Percentiles rank a stretch among this genome's conserved stretches.
phyloP scores from a whole-genome alignment of 2,113 vertebrate species.

The Microcebus lehilahytsara region DNA sequence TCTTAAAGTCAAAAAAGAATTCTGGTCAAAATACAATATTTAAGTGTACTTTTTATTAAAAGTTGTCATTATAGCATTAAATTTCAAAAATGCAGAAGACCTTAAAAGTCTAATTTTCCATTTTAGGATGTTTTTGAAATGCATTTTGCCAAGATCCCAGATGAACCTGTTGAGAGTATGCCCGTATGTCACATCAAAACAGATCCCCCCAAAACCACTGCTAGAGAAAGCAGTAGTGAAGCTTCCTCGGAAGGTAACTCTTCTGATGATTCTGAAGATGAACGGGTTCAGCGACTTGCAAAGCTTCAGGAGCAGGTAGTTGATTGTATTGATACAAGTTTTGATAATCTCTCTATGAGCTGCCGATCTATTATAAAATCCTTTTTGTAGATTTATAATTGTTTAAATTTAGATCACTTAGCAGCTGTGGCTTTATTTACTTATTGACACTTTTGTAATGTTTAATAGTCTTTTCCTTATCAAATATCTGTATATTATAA shows the following conservation, averaged over 20 bases:
- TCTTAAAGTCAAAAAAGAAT: not conserved
- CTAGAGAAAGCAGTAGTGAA: slow-evolving; percentile 82
- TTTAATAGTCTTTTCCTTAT: slow-evolving; percentile 8
- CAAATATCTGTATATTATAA: not conserved
- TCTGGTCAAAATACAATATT: not conserved
- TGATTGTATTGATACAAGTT: not conserved
- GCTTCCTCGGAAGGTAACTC: slow-evolving; percentile 84
- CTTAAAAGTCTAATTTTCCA: slow-evolving; percentile 39
- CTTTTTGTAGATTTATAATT: slow-evolving; percentile 7
- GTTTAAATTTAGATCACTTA: not conserved
- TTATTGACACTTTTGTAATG: not conserved
- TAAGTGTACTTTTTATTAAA: slow-evolving; percentile 35
- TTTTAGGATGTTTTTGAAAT: slow-evolving; percentile 94
- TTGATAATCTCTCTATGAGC: not conserved
- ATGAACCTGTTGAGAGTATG: slow-evolving; percentile 79
- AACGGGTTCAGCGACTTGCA: slow-evolving; percentile 78
- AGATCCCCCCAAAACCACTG: slow-evolving; percentile 60
- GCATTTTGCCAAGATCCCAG: slow-evolving; percentile 88
- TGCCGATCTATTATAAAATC: not conserved
- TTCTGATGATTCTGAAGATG: slow-evolving; percentile 84
- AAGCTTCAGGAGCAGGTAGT: slow-evolving; percentile 89
- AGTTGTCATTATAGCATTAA: not conserved
- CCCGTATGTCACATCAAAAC: not conserved
- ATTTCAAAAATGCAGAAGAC: slow-evolving; percentile 13
- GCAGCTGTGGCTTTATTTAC: not conserved